Conservation (phyloP, 2,113 vertebrate species). For the Syngnathus floridae region DNA sequence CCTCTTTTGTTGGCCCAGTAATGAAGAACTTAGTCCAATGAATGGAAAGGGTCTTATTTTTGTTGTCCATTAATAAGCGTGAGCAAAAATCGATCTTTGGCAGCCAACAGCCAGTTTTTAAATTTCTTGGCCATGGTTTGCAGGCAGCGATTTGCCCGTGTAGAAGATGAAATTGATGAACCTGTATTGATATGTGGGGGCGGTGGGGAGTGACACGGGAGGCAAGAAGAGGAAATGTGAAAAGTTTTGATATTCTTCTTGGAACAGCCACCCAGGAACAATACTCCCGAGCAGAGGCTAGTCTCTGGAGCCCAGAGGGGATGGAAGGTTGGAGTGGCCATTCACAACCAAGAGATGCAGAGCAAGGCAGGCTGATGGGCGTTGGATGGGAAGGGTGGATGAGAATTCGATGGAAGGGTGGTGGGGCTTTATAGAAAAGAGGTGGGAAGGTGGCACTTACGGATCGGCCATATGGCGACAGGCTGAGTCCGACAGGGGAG, state of each 20-base stretch:
- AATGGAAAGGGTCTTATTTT: conserved; percentile 2
- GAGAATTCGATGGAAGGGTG: conserved; percentile 50
- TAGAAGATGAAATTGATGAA: not conserved
- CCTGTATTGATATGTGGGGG: not conserved
- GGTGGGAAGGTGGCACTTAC: conserved; percentile 71
- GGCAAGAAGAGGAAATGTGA: not conserved
- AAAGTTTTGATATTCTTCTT: not conserved
- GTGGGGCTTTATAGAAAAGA: conserved; percentile 53
- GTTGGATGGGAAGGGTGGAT: conserved; percentile 49
- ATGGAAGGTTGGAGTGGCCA: conserved; percentile 62
- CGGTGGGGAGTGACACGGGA: too few species aligned
- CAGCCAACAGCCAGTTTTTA: not conserved
- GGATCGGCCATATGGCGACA: conserved; percentile 74
- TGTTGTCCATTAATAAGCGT: not conserved
- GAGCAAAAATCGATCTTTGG: not conserved
- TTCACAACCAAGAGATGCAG: conserved; percentile 62
- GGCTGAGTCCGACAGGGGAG: conserved; percentile 73
- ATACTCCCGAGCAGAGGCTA: conserved; percentile 65
- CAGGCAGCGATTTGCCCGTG: not conserved
- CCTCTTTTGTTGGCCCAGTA: conserved; percentile 52
- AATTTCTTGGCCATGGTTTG: not conserved
- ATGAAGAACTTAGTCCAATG: not conserved
- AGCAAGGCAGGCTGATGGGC: conserved; percentile 8
- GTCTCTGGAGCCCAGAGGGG: conserved; percentile 65
- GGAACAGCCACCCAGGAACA: conserved; percentile 39